phyloP scores from a whole-genome alignment of 1,140 invertebrate genomes.

The Galleria mellonella region DNA sequence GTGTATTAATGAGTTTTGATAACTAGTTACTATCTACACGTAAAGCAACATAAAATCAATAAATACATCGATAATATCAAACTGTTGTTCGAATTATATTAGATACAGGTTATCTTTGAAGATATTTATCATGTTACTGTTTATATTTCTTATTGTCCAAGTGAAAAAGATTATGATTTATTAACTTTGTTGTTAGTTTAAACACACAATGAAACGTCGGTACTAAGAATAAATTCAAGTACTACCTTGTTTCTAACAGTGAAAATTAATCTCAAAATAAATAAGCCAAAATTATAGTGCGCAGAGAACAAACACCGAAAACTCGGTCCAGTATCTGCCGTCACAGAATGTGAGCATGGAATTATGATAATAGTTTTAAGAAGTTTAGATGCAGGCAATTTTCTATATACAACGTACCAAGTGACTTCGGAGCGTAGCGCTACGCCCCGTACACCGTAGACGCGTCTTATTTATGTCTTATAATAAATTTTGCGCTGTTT shows the following conservation, averaged over 20 bases:
- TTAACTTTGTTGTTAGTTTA: not conserved
- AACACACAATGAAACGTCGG: too few relatives aligned
- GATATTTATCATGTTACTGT: too few relatives aligned
- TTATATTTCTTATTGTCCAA: too few relatives aligned
- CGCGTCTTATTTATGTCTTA: constrained; percentile 25
- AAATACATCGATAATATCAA: too few relatives aligned
- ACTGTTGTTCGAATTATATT: too few relatives aligned
- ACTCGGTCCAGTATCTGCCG: constrained; percentile 32
- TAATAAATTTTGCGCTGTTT: constrained; percentile 28
- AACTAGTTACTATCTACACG: too few relatives aligned
- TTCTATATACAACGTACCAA: constrained; percentile 35
- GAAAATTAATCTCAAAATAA: constrained; percentile 14
- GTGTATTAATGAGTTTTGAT: too few relatives aligned
- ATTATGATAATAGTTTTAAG: constrained; percentile 68
- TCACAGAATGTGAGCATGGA: constrained; percentile 56
- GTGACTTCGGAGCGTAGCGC: constrained; percentile 15
- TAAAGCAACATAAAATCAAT: too few relatives aligned
- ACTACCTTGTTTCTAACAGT: not conserved
- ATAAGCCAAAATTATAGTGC: not conserved
- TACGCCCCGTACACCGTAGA: constrained; percentile 34
- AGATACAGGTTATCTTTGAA: too few relatives aligned
- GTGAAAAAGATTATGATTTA: too few relatives aligned
- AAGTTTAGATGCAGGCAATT: constrained; percentile 56
- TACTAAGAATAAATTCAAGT: not conserved
- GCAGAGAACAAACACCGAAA: constrained; percentile 14